Conservation (phyloP, 2,797 vertebrate genomes). For the Emydoidea blandingii region DNA sequence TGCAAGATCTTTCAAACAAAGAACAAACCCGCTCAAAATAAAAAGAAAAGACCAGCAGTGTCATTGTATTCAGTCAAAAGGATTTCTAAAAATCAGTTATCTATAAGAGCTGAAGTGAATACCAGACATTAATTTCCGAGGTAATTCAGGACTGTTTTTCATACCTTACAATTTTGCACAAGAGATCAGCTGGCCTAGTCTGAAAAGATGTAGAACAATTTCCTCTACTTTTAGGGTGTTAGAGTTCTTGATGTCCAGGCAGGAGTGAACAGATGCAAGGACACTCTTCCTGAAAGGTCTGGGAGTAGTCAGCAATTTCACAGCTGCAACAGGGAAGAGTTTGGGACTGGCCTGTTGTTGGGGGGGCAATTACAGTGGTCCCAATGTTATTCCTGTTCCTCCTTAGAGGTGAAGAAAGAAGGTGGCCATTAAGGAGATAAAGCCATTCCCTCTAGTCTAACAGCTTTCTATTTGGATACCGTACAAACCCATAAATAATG, state of each 20-base stretch:
- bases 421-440: background rate
- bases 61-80: background rate
- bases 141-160: background rate
- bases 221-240: background rate
- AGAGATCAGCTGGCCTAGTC: background rate
- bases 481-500: background rate
- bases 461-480: background rate
- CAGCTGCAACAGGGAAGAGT: background rate
- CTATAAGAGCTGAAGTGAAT: background rate
- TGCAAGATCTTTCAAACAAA: background rate
- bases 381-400: background rate
- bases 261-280: background rate
- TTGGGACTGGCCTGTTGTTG: background rate
- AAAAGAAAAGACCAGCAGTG: background rate
- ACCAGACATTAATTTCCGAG: background rate
- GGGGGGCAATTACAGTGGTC: background rate
- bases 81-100: background rate
- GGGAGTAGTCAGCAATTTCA: background rate
- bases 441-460: background rate
- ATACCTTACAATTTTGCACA: background rate
- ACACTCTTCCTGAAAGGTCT: background rate
- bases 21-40: background rate
- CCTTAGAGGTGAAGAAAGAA: background rate
- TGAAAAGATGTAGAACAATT: fast-evolving
- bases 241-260: background rate